Percentiles rank a stretch among this genome's conserved stretches.
Conservation (phyloP, 2,113 vertebrate genomes). For the Pluvianellus socialis region DNA sequence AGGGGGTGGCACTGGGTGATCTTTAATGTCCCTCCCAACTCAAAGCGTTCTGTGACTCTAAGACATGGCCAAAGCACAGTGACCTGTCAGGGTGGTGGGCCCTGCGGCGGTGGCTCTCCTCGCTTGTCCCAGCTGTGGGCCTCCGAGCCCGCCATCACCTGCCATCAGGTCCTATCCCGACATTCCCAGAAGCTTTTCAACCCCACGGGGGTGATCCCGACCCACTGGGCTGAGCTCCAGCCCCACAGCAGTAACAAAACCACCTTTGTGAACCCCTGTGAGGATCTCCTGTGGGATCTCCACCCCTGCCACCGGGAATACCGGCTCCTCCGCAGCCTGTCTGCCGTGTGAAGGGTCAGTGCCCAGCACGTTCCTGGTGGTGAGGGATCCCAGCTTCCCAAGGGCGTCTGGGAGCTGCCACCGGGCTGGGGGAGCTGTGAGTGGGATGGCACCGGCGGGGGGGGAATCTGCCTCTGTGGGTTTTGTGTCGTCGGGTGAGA, state of each 20-base stretch:
- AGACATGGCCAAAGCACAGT: rapidly evolving
- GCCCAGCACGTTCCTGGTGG: not conserved
- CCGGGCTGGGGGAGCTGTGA: not conserved
- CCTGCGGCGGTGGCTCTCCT: not conserved
- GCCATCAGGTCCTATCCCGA: not conserved
- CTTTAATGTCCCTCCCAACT: not conserved
- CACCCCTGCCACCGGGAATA: not conserved
- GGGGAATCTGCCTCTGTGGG: not conserved
- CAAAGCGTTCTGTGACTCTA: not conserved
- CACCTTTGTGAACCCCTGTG: not conserved
- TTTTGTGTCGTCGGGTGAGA: not conserved
- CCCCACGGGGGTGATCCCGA: too few relatives aligned
- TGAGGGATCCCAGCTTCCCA: not conserved
- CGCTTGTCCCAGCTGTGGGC: not conserved
- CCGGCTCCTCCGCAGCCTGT: not conserved
- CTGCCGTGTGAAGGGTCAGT: not conserved
- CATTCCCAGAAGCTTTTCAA: not conserved
- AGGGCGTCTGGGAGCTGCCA: not conserved
- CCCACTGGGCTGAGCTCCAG: not conserved
- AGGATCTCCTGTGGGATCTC: not conserved
- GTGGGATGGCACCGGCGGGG: not conserved
- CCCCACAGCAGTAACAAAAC: not conserved
- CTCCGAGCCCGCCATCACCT: rapidly evolving
- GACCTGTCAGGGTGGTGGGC: too few relatives aligned
- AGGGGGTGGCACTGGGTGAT: not conserved